A percentile compares a stretch with the other conserved stretches of the same genome.
Evolutionary conservation across 2,113 vertebrate species (phyloP).

Genomic region (Xiphophorus hellerii): DNA sequence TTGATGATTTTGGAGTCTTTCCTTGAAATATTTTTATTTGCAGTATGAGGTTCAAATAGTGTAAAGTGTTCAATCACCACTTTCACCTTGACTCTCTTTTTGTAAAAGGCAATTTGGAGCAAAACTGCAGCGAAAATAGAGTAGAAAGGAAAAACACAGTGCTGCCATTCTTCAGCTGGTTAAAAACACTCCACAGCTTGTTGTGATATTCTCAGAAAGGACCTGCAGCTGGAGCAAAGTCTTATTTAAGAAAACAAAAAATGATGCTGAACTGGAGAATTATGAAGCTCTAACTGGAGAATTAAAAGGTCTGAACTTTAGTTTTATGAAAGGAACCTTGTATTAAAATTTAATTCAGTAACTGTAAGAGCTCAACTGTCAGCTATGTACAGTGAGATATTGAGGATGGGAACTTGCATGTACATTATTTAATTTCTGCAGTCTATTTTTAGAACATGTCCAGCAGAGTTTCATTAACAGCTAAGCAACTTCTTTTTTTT

Average conservation of each 20-base stretch:
- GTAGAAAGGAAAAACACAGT: background rate
- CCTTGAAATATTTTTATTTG: background rate
- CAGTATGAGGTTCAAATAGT: background rate
- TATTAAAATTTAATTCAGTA: background rate
- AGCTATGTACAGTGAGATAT: slow-evolving; percentile 8
- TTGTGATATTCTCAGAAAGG: background rate
- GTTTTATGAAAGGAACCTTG: background rate
- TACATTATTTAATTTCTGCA: background rate
- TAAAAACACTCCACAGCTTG: background rate
- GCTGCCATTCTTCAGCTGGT: background rate
- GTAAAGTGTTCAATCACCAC: background rate
- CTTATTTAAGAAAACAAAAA: background rate
- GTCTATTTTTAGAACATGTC: background rate
- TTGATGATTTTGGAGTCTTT: background rate
- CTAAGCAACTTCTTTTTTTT: slow-evolving; percentile 16
- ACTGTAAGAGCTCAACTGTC: background rate
- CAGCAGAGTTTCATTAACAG: background rate
- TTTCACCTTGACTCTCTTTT: background rate
- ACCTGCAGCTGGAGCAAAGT: background rate
- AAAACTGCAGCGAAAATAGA: background rate
- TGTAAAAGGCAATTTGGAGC: background rate
- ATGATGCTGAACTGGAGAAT: background rate
- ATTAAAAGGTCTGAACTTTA: background rate
- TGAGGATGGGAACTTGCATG: background rate
- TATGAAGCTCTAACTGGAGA: background rate